phyloP scores from a whole-genome alignment of 2,113 vertebrate genomes.

The Chloropsis cyanopogon region DNA sequence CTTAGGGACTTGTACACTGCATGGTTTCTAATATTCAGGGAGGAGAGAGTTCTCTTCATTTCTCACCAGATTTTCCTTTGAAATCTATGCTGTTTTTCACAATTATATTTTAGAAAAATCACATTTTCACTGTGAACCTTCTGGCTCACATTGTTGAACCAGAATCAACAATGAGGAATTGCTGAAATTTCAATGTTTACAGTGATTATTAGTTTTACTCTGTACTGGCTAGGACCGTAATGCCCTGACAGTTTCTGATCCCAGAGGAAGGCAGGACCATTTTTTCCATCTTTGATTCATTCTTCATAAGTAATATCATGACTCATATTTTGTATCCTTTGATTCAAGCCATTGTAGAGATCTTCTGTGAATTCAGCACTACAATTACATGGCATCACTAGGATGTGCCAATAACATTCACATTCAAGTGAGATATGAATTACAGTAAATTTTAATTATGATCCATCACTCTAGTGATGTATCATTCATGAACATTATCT shows the following conservation, averaged over 20 bases:
- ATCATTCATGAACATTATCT: background rate
- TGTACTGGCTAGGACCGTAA: background rate
- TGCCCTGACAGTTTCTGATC: background rate
- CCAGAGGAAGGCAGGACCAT: background rate
- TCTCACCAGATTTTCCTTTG: background rate
- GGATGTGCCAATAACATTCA: background rate
- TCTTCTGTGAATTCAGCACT: background rate
- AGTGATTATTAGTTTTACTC: background rate
- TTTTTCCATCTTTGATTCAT: background rate
- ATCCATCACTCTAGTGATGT: background rate
- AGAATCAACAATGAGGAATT: background rate
- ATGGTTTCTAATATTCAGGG: background rate
- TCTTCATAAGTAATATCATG: background rate
- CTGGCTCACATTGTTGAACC: background rate
- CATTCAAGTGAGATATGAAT: background rate
- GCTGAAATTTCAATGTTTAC: background rate
- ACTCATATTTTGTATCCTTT: background rate
- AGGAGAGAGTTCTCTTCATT: background rate
- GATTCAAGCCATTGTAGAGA: background rate
- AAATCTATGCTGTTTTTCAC: background rate
- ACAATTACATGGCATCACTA: background rate
- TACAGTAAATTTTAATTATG: background rate
- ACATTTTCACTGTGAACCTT: background rate
- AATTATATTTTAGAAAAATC: background rate
- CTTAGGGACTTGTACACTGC: background rate